phyloP scores from a whole-genome alignment of 2,888 invertebrate species.

The Podotricha telesiphe region DNA sequence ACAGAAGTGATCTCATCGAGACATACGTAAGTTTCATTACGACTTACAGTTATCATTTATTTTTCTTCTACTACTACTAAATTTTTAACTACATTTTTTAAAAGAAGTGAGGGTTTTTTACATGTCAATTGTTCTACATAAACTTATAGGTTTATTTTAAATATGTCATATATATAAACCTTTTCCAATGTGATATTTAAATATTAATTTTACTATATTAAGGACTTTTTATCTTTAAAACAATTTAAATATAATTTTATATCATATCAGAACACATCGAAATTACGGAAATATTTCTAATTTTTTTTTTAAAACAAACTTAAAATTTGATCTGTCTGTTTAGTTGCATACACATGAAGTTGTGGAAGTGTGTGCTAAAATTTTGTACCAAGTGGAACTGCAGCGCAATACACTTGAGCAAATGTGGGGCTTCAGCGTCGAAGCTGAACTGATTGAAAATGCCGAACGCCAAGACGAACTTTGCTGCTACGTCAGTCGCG shows the following conservation, averaged over 20 bases:
- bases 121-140: no score
- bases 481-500: conserved; percentile 97
- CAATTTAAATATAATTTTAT: no score
- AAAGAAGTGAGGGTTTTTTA: no score
- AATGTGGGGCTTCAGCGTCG: conserved; percentile 99
- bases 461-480: conserved; percentile 97
- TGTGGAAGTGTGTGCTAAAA: conserved; percentile 98
- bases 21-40: conserved; percentile 90
- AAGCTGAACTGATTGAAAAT: conserved; percentile 98
- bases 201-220: no score
- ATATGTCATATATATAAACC: no score
- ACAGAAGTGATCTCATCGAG: conserved; percentile 96
- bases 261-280: no score
- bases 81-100: no score
- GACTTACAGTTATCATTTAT: not conserved
- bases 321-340: conserved; percentile 10
- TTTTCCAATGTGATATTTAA: no score
- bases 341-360: conserved; percentile 96
- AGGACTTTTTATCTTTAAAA: no score
- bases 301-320: no score
- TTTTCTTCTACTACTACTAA: not conserved
- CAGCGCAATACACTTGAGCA: conserved; percentile 94
- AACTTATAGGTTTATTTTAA: no score
- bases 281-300: no score
- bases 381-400: conserved; percentile 97